Base-by-base conservation (phyloP, 2,888 invertebrate genomes). In the Gonocerus acuteangulatus region DNA sequence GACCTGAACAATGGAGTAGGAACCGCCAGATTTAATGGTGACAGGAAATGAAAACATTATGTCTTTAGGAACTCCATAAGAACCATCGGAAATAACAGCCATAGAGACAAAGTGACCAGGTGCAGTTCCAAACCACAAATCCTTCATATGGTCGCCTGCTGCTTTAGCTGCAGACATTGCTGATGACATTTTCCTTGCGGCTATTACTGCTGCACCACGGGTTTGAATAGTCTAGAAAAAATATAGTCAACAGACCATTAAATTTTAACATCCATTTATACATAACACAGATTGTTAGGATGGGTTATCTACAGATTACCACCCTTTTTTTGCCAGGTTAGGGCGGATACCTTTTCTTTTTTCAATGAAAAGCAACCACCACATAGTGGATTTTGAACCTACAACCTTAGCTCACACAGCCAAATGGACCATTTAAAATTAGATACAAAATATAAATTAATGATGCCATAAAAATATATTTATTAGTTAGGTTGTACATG, bases 91-190 rank as follows among this genome's bases (percentile, higher is more conserved):
- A 6, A 91, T 78, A 1, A 99, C 95, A 42, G 92, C 97, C 97
- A 99, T 99, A 61, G 95, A 96, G 47, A 93, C 93, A 77, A 83
- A 89, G 64, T 82, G 79, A 49, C 85, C 87, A 0, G 79, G 72
- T 22, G 81, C 76, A 1, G 94, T 93, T 47, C 95, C 97, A 65
- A 81, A 74, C 86, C 92, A 96, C 94, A 96, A 95, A 73, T 95
- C 95, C 69, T 83, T 84, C 89, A 99, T 94, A 73, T 99, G 97
- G 75, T 99, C 97, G 67, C 89, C 89, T 23, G 96, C 95, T 22
- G 99, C 97, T 76, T 99, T 99, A 16, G 99, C 97, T 2, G 99
- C 99, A 27, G 96, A 96, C 85, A 99, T 89, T 2, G 99, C 99
- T 2, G 96, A 96, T 0, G 96, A 96, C 84, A 99, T 88, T 77